These are phyloP conservation scores for Amblyraja radiata DNA, from an alignment of 2,797 vertebrate species.

Conservation along the genomic window DNA sequence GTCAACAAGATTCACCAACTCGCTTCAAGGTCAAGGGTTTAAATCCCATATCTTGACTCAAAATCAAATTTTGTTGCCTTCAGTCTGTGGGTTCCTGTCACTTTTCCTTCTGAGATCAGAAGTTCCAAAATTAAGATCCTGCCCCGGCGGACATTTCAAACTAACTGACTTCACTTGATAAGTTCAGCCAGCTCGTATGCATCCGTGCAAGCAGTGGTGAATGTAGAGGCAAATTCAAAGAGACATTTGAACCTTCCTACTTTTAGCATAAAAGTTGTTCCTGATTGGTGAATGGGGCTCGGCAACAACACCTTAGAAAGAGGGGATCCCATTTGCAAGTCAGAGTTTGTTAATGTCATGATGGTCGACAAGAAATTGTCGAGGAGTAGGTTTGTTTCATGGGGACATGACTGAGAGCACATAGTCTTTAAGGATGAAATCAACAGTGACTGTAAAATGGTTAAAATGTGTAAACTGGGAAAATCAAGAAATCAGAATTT, in stretches of 20 bases:
- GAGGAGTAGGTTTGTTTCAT: not conserved
- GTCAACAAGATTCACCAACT: not conserved
- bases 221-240: not conserved
- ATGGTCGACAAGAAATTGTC: not conserved
- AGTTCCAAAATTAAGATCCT: not conserved
- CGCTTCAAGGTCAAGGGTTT: constrained; percentile 26
- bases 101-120: constrained; percentile 16
- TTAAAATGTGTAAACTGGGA: not conserved
- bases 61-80: constrained; percentile 21
- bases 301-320: not conserved
- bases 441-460: not conserved
- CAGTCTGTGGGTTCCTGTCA: not conserved
- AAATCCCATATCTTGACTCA: constrained; percentile 31
- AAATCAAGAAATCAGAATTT: not conserved
- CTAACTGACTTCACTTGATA: not conserved
- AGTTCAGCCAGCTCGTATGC: not conserved
- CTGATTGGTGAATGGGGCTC: not conserved
- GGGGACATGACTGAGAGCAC: not conserved
- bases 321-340: not conserved
- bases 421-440: not conserved
- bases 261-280: not conserved
- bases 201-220: not conserved
- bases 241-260: not conserved
- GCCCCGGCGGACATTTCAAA: not conserved
- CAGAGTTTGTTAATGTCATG: too few relatives aligned